Evolutionary conservation across 2,797 vertebrate genomes (phyloP), one percentile per base, ranked within the genome.

Genomic region (Amblyopsis hoosieri): DNA sequence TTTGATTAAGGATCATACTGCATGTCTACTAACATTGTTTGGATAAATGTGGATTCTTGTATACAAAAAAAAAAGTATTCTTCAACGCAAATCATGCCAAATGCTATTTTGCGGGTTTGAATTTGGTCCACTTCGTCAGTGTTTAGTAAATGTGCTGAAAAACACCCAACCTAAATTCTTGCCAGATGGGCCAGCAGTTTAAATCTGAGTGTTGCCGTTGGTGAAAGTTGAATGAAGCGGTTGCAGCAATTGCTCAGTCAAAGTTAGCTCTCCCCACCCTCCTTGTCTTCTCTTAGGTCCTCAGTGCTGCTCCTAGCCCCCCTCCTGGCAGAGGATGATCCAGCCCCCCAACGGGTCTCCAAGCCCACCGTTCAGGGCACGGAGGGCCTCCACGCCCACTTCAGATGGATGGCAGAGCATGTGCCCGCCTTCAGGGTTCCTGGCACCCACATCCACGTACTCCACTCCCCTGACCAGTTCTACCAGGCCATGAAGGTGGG

Each of bases 401-500:
- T 98, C 87, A 89, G 89, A 69, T 99, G 97, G 97, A 96, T 99
- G 87, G 87, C 94, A 1, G 95, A 95, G 60, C 89, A 97, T 12
- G 95, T 96, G 1, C 97, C 97, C 0, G 96, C 95, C 60, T 99
- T 99, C 15, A 90, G 93, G 1, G 93, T 99, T 54, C 94, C 93
- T 4, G 96, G 97, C 31, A 83, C 91, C 0, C 92, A 87, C 0
- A 84, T 99, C 69, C 94, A 91, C 59, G 87, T 99, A 11, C 94
- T 99, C 12, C 91, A 88, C 0, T 96, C 96, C 7, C 97, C 97
- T 0, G 75, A 90, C 0, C 96, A 99, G 84, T 99, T 99, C 85
- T 99, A 97, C 64, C 94, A 96, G 74, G 86, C 94, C 19, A 92
- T 99, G 89, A 99, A 98, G 95, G 97, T 97, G 54, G 53, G 91